A percentile compares a stretch with the other conserved stretches of the same genome.
Evolutionary conservation across 2,113 vertebrate genomes (phyloP).

Genomic region (Vimba vimba): DNA sequence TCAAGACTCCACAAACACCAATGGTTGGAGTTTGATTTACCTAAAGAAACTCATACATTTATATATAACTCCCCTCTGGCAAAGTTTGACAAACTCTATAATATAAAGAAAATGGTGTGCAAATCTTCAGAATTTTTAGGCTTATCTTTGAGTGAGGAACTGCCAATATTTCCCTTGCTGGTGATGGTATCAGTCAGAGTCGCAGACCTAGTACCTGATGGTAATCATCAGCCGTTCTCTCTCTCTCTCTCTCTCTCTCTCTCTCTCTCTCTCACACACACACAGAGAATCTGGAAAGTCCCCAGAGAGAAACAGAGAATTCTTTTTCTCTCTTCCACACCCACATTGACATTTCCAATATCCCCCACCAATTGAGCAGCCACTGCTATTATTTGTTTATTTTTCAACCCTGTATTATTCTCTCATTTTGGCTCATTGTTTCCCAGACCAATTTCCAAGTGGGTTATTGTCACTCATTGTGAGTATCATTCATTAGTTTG

Average conservation of each 20-base stretch:
- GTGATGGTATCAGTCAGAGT: conserved; percentile 36
- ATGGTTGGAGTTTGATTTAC: conserved; percentile 24
- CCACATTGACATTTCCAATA: conserved; percentile 57
- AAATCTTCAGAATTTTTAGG: conserved; percentile 40
- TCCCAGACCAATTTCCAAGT: conserved; percentile 29
- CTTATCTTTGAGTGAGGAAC: conserved; percentile 37
- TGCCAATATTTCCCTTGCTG: conserved; percentile 48
- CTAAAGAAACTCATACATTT: conserved; percentile 8
- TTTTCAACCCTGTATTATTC: conserved; percentile 51
- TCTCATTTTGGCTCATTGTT: conserved; percentile 53
- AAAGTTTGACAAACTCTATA: conserved; percentile 13
- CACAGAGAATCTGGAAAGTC: conserved; percentile 11
- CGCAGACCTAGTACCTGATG: conserved; percentile 42
- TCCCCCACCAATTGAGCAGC: conserved; percentile 39
- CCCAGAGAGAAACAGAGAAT: conserved; percentile 36
- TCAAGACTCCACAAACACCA: not conserved
- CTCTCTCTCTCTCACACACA: not conserved
- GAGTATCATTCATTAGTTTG: conserved; percentile 39
- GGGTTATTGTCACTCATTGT: conserved; percentile 28
- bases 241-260: not conserved
- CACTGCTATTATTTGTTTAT: conserved; percentile 49
- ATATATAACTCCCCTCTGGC: not conserved
- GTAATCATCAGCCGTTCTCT: conserved; percentile 41
- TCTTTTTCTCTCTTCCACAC: conserved; percentile 50
- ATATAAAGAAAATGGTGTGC: conserved; percentile 28